phyloP scores from a whole-genome alignment of 1,140 invertebrate genomes.

The Mylabris phalerata region DNA sequence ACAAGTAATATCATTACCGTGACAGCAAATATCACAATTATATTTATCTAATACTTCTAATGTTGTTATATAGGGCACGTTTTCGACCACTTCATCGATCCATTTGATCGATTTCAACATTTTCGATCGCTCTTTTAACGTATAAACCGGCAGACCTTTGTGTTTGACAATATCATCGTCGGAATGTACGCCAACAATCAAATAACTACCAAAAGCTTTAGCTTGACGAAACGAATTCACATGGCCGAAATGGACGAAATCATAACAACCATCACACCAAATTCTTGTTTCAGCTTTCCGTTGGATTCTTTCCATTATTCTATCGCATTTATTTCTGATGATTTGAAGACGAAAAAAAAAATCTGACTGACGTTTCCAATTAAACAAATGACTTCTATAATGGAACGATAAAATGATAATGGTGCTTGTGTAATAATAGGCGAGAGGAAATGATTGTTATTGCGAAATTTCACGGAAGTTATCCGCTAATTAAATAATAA shows the following conservation, averaged over 20 bases:
- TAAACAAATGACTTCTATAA: too few relatives aligned
- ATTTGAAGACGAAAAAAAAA: too few relatives aligned
- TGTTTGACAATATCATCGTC: constrained; percentile 94
- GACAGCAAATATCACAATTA: constrained; percentile 96
- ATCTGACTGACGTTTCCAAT: too few relatives aligned
- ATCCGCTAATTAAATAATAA: too few relatives aligned
- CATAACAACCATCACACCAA: constrained; percentile 91
- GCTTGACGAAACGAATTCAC: constrained; percentile 90
- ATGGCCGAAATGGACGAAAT: constrained; percentile 96
- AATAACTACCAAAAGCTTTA: constrained; percentile 87
- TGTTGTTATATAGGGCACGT: constrained; percentile 93
- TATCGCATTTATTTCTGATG: too few relatives aligned
- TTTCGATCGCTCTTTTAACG: constrained; percentile 90
- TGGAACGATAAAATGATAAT: too few relatives aligned
- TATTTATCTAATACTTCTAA: constrained; percentile 91
- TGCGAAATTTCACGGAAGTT: too few relatives aligned
- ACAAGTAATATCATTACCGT: constrained; percentile 94
- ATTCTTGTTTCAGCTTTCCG: constrained; percentile 50
- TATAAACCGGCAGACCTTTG: constrained; percentile 96
- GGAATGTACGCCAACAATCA: constrained; percentile 94
- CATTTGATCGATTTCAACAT: constrained; percentile 97
- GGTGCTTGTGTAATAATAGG: too few relatives aligned
- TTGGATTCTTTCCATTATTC: too few relatives aligned
- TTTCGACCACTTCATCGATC: constrained; percentile 96
- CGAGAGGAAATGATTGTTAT: too few relatives aligned